Conservation (phyloP, 2,888 invertebrate genomes). For the Microdon myrmicae region DNA sequence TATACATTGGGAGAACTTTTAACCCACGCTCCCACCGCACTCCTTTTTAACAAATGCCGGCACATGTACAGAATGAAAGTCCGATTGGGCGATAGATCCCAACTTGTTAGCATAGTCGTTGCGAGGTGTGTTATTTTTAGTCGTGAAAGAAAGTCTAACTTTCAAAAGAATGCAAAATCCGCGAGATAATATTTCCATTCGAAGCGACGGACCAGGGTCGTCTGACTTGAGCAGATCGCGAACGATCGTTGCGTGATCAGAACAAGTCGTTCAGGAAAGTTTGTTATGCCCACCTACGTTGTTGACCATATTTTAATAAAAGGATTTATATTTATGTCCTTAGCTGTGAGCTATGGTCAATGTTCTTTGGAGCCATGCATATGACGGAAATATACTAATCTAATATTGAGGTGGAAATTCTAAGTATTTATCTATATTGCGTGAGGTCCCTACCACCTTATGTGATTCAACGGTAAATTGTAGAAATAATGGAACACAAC, state of each 20-base stretch:
- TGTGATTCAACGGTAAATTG: too few species aligned
- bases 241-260: slow-evolving; percentile 39
- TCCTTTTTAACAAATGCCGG: too few species aligned
- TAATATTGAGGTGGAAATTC: slow-evolving; percentile 5
- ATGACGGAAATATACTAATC: neutral
- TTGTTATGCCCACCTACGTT: slow-evolving; percentile 31
- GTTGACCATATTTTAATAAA: slow-evolving; percentile 18
- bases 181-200: slow-evolving; percentile 45
- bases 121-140: slow-evolving; percentile 23
- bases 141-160: slow-evolving; percentile 50
- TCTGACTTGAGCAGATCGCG: slow-evolving; percentile 28
- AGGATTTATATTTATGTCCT: slow-evolving; percentile 11
- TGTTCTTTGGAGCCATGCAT: neutral
- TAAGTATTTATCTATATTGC: slow-evolving; percentile 1
- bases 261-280: slow-evolving; percentile 41
- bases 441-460: neutral
- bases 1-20: slow-evolving; percentile 45
- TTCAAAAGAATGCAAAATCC: slow-evolving; percentile 15
- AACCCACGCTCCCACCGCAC: too few species aligned
- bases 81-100: too few species aligned
- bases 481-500: too few species aligned
- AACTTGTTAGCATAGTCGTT: slow-evolving; percentile 50
- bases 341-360: slow-evolving; percentile 6
- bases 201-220: slow-evolving; percentile 30
- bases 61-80: too few species aligned